Conservation (phyloP, 2,888 invertebrate species). For the Ptilodon capucinus region DNA sequence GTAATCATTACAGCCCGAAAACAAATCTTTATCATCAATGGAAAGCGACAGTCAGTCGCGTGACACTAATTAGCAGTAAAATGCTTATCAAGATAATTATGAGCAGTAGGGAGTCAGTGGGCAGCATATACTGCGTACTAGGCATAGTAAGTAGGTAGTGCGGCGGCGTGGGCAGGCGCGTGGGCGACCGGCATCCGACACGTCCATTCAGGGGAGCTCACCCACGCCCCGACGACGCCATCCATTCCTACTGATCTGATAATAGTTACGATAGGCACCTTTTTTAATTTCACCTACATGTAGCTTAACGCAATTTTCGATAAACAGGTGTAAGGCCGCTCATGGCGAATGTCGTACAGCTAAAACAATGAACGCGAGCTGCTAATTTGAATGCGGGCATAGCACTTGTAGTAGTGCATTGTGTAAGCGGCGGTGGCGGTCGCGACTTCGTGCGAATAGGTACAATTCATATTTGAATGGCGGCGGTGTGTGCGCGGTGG, state of each 20-base stretch:
- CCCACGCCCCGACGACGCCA: slow-evolving; percentile 52
- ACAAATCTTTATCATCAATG: slow-evolving; percentile 22
- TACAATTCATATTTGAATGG: slow-evolving; percentile 71
- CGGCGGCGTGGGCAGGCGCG: slow-evolving; percentile 38
- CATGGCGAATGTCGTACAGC: slow-evolving; percentile 25
- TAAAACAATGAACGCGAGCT: slow-evolving; percentile 36
- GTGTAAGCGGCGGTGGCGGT: slow-evolving; percentile 39
- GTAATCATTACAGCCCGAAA: not conserved
- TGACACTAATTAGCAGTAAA: too few species aligned
- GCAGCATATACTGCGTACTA: slow-evolving; percentile 27
- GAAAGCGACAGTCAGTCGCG: slow-evolving; percentile 28
- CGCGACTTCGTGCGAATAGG: slow-evolving; percentile 61
- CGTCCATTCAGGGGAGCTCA: slow-evolving; percentile 71
- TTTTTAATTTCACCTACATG: slow-evolving; percentile 42
- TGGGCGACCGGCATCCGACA: slow-evolving; percentile 55
- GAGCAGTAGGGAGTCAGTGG: slow-evolving; percentile 34
- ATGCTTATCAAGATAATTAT: slow-evolving; percentile 55
- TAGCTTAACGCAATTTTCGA: slow-evolving; percentile 35
- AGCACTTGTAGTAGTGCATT: slow-evolving; percentile 47
- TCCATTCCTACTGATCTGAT: slow-evolving; percentile 52
- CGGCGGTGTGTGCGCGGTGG: slow-evolving; percentile 38
- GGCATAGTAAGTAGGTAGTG: slow-evolving; percentile 43
- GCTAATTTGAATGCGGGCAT: slow-evolving; percentile 41
- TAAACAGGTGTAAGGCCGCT: slow-evolving; percentile 20
- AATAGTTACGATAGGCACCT: slow-evolving; percentile 55